Evolutionary conservation across 2,888 invertebrate genomes (phyloP), one percentile per base, ranked within the genome.

Genomic region (Charanyca ferruginea): DNA sequence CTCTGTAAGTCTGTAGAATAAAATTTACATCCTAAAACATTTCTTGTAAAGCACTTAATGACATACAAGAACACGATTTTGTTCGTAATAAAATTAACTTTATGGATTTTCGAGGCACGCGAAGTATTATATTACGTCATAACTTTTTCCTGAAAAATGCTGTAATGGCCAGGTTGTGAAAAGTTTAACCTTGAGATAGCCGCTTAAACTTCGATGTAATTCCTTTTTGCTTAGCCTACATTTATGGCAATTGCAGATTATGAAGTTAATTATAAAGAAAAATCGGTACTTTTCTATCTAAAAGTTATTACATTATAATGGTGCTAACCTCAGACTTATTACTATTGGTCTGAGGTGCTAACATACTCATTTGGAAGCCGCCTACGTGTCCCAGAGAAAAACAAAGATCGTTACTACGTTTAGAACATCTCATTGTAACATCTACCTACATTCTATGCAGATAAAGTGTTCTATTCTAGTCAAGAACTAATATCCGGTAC

Each of bases 81-180:
- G n/a, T 66, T 51, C 38, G 44, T 51, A 66, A 66, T 74, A 66
- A 70, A 67, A 74, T 74, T 66, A 51, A 51, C 3, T 70, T 75
- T 75, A 70, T 75, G 51, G 75, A 32, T 67, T 55, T 67, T 25
- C 35, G 23, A 52, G 22, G 49, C 69, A 75, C 55, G 68, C 68
- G 18, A 66, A 41, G 44, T 38, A 73, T 35, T 32, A 66, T 51
- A 66, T 51, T 44, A 51, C 54, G 41, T 44, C 38, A 74, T 55
- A 54, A 66, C 32, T 32, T 35, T 25, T 28, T 25, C 49, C 11
- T 55, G 23, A 70, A 74, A 51, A 48, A 41, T 41, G 9, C 1
- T 32, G 16, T 51, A 38, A 49, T 18, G n/a, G 9, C 20, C 9
- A 9, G 53, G n/a, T 41, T 6, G 28, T 73, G 65, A 44, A 54